These are phyloP conservation scores for Callospermophilus lateralis DNA, from an alignment of 2,113 vertebrate genomes.

Conservation along the genomic window DNA sequence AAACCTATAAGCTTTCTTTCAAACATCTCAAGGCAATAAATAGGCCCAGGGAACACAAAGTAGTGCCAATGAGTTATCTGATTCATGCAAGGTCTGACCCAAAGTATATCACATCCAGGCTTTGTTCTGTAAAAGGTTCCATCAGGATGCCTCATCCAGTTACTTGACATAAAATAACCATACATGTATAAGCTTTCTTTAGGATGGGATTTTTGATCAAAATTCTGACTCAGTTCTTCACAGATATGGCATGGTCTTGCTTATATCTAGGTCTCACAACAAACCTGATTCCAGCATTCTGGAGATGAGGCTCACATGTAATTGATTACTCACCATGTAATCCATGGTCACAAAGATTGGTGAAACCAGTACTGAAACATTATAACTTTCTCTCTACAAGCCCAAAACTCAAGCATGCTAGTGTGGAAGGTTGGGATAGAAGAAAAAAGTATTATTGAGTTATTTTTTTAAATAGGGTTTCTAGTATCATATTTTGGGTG, in stretches of 20 bases:
- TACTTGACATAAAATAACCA: background rate
- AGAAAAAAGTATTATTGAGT: background rate
- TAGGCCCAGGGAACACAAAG: background rate
- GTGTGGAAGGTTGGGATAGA: background rate
- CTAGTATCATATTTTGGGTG: background rate
- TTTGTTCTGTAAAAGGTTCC: background rate
- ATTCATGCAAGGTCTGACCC: background rate
- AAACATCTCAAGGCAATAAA: background rate
- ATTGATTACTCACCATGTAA: no score
- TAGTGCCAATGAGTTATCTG: background rate
- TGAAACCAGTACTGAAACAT: background rate
- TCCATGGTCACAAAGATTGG: background rate
- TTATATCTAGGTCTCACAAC: background rate
- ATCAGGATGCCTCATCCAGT: background rate
- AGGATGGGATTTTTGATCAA: conserved; percentile 7
- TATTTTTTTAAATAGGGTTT: background rate
- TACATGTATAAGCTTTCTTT: background rate
- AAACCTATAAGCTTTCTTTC: background rate
- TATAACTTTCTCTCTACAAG: background rate
- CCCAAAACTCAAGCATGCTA: background rate
- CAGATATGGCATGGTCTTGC: background rate
- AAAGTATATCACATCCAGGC: background rate
- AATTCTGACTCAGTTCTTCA: conserved; percentile 14
- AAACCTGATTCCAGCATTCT: background rate
- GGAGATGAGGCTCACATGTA: background rate